Base-by-base conservation (phyloP, 1,140 invertebrate genomes). In the Neotoxoptera formosana region DNA sequence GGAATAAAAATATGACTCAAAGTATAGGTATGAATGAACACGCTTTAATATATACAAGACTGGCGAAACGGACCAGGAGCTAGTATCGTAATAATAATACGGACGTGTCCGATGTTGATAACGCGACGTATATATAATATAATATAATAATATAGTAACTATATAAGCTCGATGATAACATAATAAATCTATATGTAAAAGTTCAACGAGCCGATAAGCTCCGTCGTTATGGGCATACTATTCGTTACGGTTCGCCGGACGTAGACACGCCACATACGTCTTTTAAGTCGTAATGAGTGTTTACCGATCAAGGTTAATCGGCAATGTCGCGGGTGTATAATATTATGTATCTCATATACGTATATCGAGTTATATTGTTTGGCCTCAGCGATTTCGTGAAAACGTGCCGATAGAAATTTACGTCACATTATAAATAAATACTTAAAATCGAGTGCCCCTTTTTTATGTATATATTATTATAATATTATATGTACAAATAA, bases 401-500 rank as follows among this genome's bases (percentile, higher is more conserved):
- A 76, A 76, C 60, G 60, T 76, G 60, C 30, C 14, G 30, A 76
- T 76, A 17, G 17, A n/a, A 76, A n/a, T n/a, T n/a, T 76, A 76
- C 30, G 60, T 76, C 60, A 76, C 60, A 17, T n/a, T 76, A 17
- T 34, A 67, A 67, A 67, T 67, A 67, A n/a, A 76, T 34, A 76
- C 60, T 7, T 34, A 30, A n/a, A n/a, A 76, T n/a, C 60, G 7
- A 76, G 60, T 76, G 60, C n/a, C 14, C 14, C 17, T 53, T 76
- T 76, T 17, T 6, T 76, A 2, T 76, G 60, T n/a, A n/a, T 17
- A n/a, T 76, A 76, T 76, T n/a, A 34, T 34, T 76, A 76, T 76
- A 76, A 76, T 76, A 76, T n/a, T n/a, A 76, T n/a, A 67, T n/a
- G 60, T n/a, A 76, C 60, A 76, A 76, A 76, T 76, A 76, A 76